phyloP scores from a whole-genome alignment of 2,113 vertebrate genomes.

The Hypocryptadius cinnamomeus region DNA sequence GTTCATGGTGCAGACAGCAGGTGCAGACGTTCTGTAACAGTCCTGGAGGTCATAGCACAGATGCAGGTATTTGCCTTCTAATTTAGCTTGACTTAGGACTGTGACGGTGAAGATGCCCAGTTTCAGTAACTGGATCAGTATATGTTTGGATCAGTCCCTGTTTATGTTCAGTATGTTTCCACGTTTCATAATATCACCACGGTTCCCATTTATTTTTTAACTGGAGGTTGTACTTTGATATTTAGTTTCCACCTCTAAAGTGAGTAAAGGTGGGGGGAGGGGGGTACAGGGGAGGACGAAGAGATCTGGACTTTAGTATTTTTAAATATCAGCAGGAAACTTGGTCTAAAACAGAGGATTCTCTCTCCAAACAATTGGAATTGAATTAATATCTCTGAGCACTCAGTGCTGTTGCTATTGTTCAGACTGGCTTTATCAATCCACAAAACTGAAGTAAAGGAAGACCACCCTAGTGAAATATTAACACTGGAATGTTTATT shows the following conservation, averaged over 20 bases:
- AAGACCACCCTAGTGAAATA: slow-evolving; percentile 43
- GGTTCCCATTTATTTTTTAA: background rate
- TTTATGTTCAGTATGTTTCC: background rate
- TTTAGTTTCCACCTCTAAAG: background rate
- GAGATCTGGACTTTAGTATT: background rate
- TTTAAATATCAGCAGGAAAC: background rate
- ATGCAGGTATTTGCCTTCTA: background rate
- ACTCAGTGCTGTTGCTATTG: background rate
- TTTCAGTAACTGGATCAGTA: background rate
- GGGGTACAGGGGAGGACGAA: rapidly evolving
- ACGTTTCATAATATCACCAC: background rate
- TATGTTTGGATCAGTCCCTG: background rate
- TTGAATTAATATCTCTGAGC: background rate
- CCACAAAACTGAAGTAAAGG: background rate
- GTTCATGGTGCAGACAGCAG: background rate
- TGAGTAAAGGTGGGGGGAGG: background rate
- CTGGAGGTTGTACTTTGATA: slow-evolving; percentile 6
- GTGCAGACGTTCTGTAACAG: background rate
- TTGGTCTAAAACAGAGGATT: background rate
- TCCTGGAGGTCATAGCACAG: rapidly evolving
- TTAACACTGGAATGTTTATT: slow-evolving; percentile 41
- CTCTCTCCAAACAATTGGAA: background rate
- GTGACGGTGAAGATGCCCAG: background rate
- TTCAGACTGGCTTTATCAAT: slow-evolving; percentile 1
- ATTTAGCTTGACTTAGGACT: background rate